Evolutionary conservation across 2,797 vertebrate genomes (phyloP), one percentile per base, ranked within the genome.

Genomic region (Takifugu rubripes): DNA sequence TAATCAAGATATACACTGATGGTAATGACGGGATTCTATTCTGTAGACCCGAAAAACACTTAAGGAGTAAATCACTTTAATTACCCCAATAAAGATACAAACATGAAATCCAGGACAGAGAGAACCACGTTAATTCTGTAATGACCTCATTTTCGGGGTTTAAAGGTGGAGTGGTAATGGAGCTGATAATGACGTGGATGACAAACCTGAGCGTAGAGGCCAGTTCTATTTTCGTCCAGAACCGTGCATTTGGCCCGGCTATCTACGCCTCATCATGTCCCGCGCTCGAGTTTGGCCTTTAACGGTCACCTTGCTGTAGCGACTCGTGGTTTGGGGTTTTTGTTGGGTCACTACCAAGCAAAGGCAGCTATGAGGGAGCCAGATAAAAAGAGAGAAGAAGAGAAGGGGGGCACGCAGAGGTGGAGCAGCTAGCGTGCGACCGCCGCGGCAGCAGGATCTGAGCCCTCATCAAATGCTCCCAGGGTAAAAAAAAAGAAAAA

Each of bases 261-360:
- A 57, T 61, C 57, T 78, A 53, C 77, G 78, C 78, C 66, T 77
- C 68, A 77, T 77, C 78, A 58, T 70, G 54, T 59, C 33, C 80
- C 75, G 79, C 78, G 77, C 69, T 52, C 59, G 15, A 24, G 50
- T 54, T 52, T 83, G 68, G 78, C 74, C 59, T 81, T 76, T 83
- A 72, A 69, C 77, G 83, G 75, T 84, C 86, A 86, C 81, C 84
- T 86, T 88, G 82, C 68, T 81, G 79, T 64, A 63, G 74, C 84
- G 68, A 68, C 67, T 74, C 50, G 43, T 57, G 14, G 60, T 61
- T 73, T 49, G 56, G 57, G 75, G 84, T 75, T 82, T 84, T 86
- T 65, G 72, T 78, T 68, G 77, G 56, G 80, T 65, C 72, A 61
- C 59, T 70, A 70, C 81, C 77, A 78, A 78, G 77, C 68, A 78